Conservation (phyloP, 1,140 invertebrate genomes). For the Hycleus cichorii region DNA sequence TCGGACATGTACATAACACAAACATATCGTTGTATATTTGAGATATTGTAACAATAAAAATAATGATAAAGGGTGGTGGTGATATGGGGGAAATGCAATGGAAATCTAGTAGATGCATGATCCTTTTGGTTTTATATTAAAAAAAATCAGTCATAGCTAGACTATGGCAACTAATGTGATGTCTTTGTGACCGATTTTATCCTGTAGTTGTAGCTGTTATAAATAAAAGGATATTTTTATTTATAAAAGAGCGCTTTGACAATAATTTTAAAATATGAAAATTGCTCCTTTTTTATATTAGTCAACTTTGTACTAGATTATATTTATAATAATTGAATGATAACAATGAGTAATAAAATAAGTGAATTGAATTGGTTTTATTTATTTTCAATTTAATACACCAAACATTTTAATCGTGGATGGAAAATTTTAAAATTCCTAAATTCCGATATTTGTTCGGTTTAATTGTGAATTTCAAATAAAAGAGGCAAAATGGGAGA, state of each 20-base stretch:
- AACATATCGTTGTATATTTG: neutral
- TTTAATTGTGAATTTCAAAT: too few species aligned
- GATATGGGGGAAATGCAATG: neutral
- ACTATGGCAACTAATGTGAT: constrained; percentile 28
- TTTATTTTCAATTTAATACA: neutral
- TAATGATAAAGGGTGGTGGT: too few species aligned
- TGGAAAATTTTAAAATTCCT: too few species aligned
- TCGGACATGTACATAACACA: too few species aligned
- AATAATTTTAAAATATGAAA: constrained; percentile 26
- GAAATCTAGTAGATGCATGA: neutral
- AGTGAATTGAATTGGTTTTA: neutral
- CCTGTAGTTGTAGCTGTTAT: constrained; percentile 6
- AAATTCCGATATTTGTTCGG: too few species aligned
- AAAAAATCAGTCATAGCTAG: constrained; percentile 21
- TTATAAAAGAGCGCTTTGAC: constrained; percentile 23
- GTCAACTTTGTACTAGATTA: constrained; percentile 31
- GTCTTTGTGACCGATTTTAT: neutral
- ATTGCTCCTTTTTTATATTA: constrained; percentile 32
- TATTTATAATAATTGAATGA: constrained; percentile 1
- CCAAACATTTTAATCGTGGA: too few species aligned
- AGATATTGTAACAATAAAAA: neutral
- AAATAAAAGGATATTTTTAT: constrained; percentile 6
- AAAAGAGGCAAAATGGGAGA: too few species aligned
- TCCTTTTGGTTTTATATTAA: neutral
- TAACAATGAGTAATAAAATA: too few species aligned